phyloP scores from a whole-genome alignment of 2,113 vertebrate genomes.

The Amblyornis subalaris region DNA sequence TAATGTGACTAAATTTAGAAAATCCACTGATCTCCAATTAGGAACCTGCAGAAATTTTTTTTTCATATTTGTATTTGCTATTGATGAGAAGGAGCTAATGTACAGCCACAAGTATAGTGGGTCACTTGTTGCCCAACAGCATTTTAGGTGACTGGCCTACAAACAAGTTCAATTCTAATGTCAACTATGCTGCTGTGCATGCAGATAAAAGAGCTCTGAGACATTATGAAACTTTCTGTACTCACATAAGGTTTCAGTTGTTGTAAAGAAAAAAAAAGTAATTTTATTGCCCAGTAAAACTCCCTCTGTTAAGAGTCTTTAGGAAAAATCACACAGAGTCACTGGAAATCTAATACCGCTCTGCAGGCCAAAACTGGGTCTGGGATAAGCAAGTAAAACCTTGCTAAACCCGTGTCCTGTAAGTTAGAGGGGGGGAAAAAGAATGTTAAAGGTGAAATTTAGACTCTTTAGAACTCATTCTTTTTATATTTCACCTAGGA shows the following conservation, averaged over 20 bases:
- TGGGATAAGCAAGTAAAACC: not conserved
- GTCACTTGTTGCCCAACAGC: not conserved
- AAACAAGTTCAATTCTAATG: not conserved
- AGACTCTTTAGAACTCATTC: not conserved
- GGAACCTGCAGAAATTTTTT: not conserved
- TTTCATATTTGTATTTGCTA: not conserved
- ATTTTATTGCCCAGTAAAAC: conserved; percentile 16
- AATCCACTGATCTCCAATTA: not conserved
- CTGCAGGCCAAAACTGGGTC: not conserved
- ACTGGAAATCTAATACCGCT: not conserved
- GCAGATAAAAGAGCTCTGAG: not conserved
- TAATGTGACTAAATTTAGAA: not conserved
- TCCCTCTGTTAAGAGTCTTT: not conserved
- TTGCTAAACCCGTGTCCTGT: not conserved
- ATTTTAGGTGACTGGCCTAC: not conserved
- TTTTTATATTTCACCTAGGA: not conserved
- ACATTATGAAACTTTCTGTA: not conserved
- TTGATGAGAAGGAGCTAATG: not conserved
- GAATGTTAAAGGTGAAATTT: not conserved
- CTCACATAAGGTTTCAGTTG: conserved; percentile 1
- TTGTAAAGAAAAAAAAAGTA: not conserved
- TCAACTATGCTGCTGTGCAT: not conserved
- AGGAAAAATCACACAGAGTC: not conserved
- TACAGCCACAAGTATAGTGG: not conserved
- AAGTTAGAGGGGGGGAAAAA: fast-evolving